phyloP scores from a whole-genome alignment of 2,888 invertebrate species.

The Zaprionus lineosus region DNA sequence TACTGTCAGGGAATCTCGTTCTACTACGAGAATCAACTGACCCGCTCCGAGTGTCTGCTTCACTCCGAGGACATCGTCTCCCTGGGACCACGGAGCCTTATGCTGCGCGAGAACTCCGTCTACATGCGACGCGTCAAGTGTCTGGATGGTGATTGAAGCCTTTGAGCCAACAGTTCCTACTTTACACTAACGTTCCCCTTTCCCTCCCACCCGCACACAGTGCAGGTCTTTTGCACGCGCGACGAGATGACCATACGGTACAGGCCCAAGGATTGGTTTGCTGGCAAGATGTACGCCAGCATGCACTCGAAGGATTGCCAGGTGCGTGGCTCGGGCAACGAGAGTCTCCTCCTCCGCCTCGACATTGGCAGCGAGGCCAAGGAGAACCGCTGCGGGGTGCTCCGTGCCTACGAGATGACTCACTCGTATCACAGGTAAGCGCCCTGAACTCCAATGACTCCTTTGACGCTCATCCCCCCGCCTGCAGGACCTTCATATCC shows the following conservation, averaged over 20 bases:
- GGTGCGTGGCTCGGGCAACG: slow-evolving; percentile 84
- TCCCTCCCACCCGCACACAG: no score
- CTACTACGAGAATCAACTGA: slow-evolving; percentile 70
- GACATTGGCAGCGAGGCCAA: slow-evolving; percentile 81
- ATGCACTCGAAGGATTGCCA: slow-evolving; percentile 90
- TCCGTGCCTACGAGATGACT: slow-evolving; percentile 82
- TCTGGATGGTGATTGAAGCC: slow-evolving; percentile 90
- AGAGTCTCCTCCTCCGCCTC: slow-evolving; percentile 73
- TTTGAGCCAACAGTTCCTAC: no score
- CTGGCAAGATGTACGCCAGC: slow-evolving; percentile 91
- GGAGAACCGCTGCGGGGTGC: slow-evolving; percentile 82
- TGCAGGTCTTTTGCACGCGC: slow-evolving; percentile 90
- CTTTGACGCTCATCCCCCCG: neutral
- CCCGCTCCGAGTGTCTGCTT: slow-evolving; percentile 85
- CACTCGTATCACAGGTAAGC: slow-evolving; percentile 77
- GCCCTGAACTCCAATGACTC: neutral
- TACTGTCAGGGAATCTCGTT: slow-evolving; percentile 89
- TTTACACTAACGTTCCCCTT: no score
- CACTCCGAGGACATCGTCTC: slow-evolving; percentile 92
- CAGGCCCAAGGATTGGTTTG: slow-evolving; percentile 85
- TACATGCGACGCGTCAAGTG: slow-evolving; percentile 93
- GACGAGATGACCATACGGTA: slow-evolving; percentile 88
- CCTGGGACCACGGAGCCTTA: slow-evolving; percentile 89
- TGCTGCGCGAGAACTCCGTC: slow-evolving; percentile 85
- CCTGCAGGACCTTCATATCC: slow-evolving; percentile 88